Evolutionary conservation across 2,113 vertebrate genomes (phyloP), one percentile per base, ranked within the genome.

Genomic region (Nothoprocta perdicaria): DNA sequence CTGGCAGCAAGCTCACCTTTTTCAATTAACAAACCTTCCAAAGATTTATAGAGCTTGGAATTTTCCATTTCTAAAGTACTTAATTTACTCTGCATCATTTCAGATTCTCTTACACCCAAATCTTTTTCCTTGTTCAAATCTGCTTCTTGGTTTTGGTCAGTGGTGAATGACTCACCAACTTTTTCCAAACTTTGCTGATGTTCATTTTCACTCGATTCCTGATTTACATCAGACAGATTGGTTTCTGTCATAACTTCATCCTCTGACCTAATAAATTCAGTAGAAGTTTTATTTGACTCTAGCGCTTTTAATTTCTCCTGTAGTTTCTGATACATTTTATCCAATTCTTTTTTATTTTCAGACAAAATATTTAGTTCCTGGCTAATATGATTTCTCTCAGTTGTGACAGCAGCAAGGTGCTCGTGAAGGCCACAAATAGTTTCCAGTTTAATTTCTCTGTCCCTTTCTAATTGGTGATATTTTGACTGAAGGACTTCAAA

Each of bases 1-100:
- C 98, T 97, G 74, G 93, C 94, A 4, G 97, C 98, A 41, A 99
- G 97, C 94, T 99, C 98, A 52, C 97, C 95, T 82, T 98, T 99
- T 95, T 99, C 98, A 12, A 95, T 63, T 23, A 98, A 95, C 5
- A 98, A 98, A 3, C 90, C 89, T 96, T 99, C 98, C 72, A 99
- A 95, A 57, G 97, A 98, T 84, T 97, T 98, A 13, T 97, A 97
- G 27, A 98, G 88, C 1, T 93, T 95, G 53, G 92, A 87, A 55
- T 98, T 98, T 81, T 98, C 98, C 17, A 82, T 95, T 88, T 98
- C 97, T 13, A 95, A 91, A 14, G 95, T 88, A 89, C 86, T 84
- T 46, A 99, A 94, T 89, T 98, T 98, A 81, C 82, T 88, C 71
- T 95, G 97, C 93, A 98, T 91, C 29, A 58, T 96, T 96, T 98